Base-by-base conservation (phyloP, 2,888 invertebrate genomes). In the Euphydryas editha region DNA sequence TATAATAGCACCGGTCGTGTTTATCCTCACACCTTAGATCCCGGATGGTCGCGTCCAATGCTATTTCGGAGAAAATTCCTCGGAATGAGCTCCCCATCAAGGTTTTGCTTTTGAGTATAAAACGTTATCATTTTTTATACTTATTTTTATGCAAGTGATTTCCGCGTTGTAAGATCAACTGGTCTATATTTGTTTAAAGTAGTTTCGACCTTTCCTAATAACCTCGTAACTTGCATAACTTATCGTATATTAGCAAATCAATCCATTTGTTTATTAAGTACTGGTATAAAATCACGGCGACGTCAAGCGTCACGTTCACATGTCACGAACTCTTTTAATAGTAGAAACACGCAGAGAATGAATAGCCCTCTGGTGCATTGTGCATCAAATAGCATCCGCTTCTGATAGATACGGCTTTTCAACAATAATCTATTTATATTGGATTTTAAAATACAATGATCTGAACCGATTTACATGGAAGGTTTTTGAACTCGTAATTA, bases 271-370 rank as follows among this genome's bases (percentile, higher is more conserved):
- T 56, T 58, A 47, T 44, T 57, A 55, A 21, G 20, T 13, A 18
- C 5, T 42, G 42, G 30, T 42, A 24, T 42, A 44, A 21, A 60
- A 42, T 39, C 11, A 20, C 20, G 11, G 8, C 20, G 21, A 54
- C 46, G 47, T 24, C 20, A 37, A 20, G 24, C 39, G 51, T 54
- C 65, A 65, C 57, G 68, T 39, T 65, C 36, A 17, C 13, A 51
- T 55, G 68, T 58, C 68, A 68, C 68, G 68, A 68, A 60, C 46
- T 21, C 42, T 63, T 60, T 63, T n/a, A 44, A 57, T 64, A 68
- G 64, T 57, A 44, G 11, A 30, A 61, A 54, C 65, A 68, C 61
- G 65, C 54, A 58, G 42, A 17, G 44, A 57, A 46, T 60, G 59
- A 30, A 47, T 57, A 51, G 46, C 7, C 24, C 20, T 46, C 17